These are phyloP conservation scores for Saturnia pavonia DNA, from an alignment of 2,888 invertebrate genomes.

Conservation along the genomic window DNA sequence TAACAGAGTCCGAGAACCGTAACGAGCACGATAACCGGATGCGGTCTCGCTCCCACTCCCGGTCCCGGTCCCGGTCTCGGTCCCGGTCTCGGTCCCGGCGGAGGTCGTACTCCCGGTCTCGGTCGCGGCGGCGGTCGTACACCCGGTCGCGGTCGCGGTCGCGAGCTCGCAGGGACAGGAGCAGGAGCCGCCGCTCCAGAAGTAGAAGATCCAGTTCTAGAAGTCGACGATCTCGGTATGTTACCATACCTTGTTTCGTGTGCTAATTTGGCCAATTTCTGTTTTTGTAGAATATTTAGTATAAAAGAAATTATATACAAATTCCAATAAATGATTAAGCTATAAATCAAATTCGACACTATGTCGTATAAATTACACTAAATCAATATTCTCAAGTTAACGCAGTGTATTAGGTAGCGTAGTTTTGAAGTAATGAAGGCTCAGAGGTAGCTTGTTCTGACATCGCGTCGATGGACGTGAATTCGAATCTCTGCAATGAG, in stretches of 20 bases:
- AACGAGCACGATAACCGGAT: slow-evolving; percentile 71
- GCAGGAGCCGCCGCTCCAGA: slow-evolving; percentile 46
- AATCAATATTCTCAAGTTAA: too few species aligned
- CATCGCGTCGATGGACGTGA: too few species aligned
- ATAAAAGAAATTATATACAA: too few species aligned
- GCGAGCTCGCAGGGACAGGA: slow-evolving; percentile 49
- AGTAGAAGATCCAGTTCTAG: slow-evolving; percentile 51
- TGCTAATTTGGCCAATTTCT: too few species aligned
- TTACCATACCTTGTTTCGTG: neutral
- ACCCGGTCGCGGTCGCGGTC: slow-evolving; percentile 41
- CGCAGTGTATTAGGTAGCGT: too few species aligned
- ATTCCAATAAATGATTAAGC: too few species aligned
- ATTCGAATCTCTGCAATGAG: too few species aligned
- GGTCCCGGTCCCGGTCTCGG: slow-evolving; percentile 40
- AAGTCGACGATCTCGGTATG: slow-evolving; percentile 42
- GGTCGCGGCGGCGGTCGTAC: slow-evolving; percentile 40
- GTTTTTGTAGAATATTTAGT: too few species aligned
- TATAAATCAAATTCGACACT: too few species aligned
- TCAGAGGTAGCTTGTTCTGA: too few species aligned
- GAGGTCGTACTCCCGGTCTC: slow-evolving; percentile 51
- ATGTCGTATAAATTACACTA: too few species aligned
- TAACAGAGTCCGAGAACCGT: slow-evolving; percentile 79
- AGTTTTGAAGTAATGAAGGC: too few species aligned
- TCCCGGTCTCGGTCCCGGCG: slow-evolving; percentile 42
- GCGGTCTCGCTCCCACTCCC: slow-evolving; percentile 37